A percentile compares a stretch with the other conserved stretches of the same genome.
These are phyloP conservation scores for Stramonita haemastoma DNA, from an alignment of 2,888 invertebrate genomes.

Conservation along the genomic window DNA sequence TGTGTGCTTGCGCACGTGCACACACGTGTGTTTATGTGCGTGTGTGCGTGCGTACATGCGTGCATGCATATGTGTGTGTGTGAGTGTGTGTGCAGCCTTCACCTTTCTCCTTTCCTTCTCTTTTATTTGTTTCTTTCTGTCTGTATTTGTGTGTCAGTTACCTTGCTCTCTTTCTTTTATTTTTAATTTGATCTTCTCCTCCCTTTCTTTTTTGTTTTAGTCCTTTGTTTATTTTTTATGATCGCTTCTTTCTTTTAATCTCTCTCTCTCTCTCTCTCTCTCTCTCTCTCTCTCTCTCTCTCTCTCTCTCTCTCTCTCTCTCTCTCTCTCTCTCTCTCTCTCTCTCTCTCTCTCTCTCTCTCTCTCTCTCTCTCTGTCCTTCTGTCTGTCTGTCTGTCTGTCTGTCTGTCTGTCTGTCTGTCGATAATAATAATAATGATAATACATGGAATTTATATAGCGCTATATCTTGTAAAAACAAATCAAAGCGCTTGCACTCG, in stretches of 20 bases:
- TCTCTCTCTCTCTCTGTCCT: not conserved
- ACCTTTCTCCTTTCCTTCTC: not conserved
- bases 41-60: not conserved
- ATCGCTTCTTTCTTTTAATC: not conserved
- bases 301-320: not conserved
- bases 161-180: not conserved
- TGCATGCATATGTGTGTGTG: constrained; percentile 18
- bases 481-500: too few relatives aligned
- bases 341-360: not conserved
- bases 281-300: not conserved
- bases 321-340: not conserved
- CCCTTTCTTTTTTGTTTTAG: not conserved
- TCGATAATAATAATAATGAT: too few relatives aligned
- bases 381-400: not conserved
- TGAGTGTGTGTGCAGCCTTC: constrained; percentile 1
- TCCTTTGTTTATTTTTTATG: not conserved
- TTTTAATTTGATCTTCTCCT: not conserved
- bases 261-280: not conserved
- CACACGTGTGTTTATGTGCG: constrained; percentile 10
- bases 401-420: not conserved
- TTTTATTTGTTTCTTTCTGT: not conserved
- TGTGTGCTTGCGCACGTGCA: constrained; percentile 6
- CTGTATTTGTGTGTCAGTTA: not conserved
- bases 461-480: too few relatives aligned
- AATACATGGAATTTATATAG: too few relatives aligned